phyloP scores from a whole-genome alignment of 2,888 invertebrate species.

The Leptothorax acervorum region DNA sequence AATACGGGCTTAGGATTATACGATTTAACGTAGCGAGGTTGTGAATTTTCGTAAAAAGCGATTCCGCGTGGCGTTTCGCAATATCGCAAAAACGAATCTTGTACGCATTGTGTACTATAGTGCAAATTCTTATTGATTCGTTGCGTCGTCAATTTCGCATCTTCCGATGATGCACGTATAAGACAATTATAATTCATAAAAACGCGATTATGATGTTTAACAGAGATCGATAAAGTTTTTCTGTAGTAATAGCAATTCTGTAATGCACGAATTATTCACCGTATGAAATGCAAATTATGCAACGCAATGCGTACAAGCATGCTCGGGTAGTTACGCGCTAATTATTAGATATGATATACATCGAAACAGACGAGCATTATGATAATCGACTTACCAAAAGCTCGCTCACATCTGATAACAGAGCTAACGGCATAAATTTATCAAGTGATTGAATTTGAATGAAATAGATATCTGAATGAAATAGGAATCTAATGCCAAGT shows the following conservation, averaged over 20 bases:
- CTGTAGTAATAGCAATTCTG: conserved; percentile 12
- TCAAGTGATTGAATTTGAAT: conserved; percentile 16
- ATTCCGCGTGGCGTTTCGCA: neutral
- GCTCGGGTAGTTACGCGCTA: conserved; percentile 19
- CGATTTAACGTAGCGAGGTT: conserved; percentile 10
- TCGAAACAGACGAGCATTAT: conserved; percentile 38
- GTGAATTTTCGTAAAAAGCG: conserved; percentile 11
- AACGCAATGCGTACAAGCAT: conserved; percentile 30
- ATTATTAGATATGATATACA: conserved; percentile 12
- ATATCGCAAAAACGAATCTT: neutral
- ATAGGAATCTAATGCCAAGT: neutral
- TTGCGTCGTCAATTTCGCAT: neutral
- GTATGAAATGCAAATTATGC: conserved; percentile 36
- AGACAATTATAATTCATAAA: neutral
- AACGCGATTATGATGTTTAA: neutral
- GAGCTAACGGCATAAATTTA: conserved; percentile 1
- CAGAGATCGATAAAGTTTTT: conserved; percentile 33
- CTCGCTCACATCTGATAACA: conserved; percentile 40
- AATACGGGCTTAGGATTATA: conserved; percentile 30
- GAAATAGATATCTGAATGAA: too few species aligned
- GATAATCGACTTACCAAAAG: conserved; percentile 45
- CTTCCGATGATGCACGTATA: neutral
- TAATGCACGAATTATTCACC: neutral
- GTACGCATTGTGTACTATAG: conserved; percentile 12
- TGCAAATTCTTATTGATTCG: neutral